These are phyloP conservation scores for Tenthredo distinguenda DNA, from an alignment of 2,888 invertebrate genomes.

Conservation along the genomic window DNA sequence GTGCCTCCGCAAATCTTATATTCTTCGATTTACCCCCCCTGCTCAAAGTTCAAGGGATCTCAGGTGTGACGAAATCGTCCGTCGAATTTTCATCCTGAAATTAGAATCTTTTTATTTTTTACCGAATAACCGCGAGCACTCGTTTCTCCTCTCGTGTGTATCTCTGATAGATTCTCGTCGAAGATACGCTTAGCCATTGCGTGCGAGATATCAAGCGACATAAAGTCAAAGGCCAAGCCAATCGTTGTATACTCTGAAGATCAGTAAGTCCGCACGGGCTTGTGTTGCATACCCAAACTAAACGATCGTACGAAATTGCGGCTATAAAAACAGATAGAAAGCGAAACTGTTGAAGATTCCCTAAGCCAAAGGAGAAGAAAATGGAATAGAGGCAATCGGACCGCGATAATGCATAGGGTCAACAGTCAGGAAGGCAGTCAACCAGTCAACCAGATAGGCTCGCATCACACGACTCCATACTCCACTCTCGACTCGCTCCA, in stretches of 20 bases:
- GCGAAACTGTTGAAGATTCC: not conserved
- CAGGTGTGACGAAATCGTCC: not conserved
- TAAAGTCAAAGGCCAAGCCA: not conserved
- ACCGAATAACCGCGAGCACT: not conserved
- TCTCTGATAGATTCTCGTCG: not conserved
- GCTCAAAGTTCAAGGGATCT: not conserved
- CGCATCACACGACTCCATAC: slow-evolving; percentile 12
- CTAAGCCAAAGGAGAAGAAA: not conserved
- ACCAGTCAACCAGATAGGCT: slow-evolving; percentile 28
- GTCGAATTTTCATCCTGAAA: not conserved
- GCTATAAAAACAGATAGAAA: not conserved
- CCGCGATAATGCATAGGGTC: slow-evolving; percentile 31
- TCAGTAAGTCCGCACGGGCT: not conserved
- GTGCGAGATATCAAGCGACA: not conserved
- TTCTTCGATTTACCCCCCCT: not conserved
- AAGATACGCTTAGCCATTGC: slow-evolving; percentile 2
- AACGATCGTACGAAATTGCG: not conserved
- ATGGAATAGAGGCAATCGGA: not conserved
- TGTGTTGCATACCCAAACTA: not conserved
- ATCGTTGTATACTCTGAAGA: not conserved
- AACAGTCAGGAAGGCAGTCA: slow-evolving; percentile 41
- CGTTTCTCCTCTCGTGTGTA: not conserved
- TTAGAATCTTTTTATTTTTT: not conserved
- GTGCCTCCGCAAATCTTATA: not conserved
- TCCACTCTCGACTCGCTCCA: not conserved